These are phyloP conservation scores for Clitarchus hookeri DNA, from an alignment of 2,888 invertebrate species.

Conservation along the genomic window DNA sequence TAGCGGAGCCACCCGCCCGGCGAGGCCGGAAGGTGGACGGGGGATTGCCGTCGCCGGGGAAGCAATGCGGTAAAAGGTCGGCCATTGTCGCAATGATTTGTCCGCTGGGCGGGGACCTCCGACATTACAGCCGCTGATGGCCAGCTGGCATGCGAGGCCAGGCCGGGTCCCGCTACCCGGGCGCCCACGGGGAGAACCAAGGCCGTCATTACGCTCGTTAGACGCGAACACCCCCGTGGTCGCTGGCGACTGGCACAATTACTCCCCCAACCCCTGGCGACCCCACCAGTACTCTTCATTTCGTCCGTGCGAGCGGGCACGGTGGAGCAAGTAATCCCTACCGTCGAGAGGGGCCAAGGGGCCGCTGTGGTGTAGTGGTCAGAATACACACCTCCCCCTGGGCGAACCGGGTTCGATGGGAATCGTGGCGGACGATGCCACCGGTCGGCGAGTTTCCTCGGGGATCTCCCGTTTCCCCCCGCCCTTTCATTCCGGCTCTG, in stretches of 20 bases:
- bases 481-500: too few relatives aligned
- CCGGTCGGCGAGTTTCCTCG: too few relatives aligned
- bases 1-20: neutral
- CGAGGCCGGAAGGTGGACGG: neutral
- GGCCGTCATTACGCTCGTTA: conserved; percentile 10
- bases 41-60: neutral
- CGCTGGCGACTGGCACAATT: conserved; percentile 9
- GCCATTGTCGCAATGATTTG: conserved; percentile 8
- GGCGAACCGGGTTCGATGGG: too few relatives aligned
- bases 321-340: too few relatives aligned
- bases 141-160: neutral
- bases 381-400: too few relatives aligned
- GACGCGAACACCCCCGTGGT: conserved; percentile 6
- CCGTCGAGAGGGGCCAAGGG: too few relatives aligned
- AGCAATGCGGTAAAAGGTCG: conserved; percentile 5
- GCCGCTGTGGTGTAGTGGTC: too few relatives aligned
- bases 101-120: neutral
- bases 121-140: neutral
- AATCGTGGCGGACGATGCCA: too few relatives aligned
- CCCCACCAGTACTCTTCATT: neutral
- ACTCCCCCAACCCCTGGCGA: neutral
- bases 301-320: too few relatives aligned
- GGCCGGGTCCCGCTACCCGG: neutral
- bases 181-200: neutral
- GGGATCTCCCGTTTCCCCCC: too few relatives aligned